phyloP scores from a whole-genome alignment of 2,888 invertebrate genomes.

The Tyria jacobaeae region DNA sequence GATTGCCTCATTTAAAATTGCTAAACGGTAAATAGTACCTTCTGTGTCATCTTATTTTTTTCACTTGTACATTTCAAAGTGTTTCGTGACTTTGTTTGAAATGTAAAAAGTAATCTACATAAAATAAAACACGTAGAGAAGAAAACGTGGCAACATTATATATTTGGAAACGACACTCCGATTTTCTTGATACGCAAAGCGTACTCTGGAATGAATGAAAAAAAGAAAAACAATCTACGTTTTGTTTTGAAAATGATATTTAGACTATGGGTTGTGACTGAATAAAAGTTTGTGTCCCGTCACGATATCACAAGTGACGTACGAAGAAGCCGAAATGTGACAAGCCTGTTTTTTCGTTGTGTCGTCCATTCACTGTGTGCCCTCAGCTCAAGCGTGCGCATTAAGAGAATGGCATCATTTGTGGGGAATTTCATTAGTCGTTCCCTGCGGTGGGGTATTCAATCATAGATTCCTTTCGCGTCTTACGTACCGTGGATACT shows the following conservation, averaged over 20 bases:
- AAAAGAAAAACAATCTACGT: no score
- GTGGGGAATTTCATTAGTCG: slow-evolving; percentile 73
- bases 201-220: slow-evolving; percentile 28
- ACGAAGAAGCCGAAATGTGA: slow-evolving; percentile 33
- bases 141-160: slow-evolving; percentile 47
- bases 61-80: slow-evolving; percentile 33
- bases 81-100: slow-evolving; percentile 45
- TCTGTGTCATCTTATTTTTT: slow-evolving; percentile 13
- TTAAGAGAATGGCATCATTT: slow-evolving; percentile 68
- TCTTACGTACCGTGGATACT: slow-evolving; percentile 61
- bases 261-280: slow-evolving; percentile 35
- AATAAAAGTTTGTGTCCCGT: slow-evolving; percentile 36
- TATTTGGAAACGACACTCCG: slow-evolving; percentile 42
- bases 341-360: slow-evolving; percentile 50
- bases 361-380: slow-evolving; percentile 46
- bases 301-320: slow-evolving; percentile 27
- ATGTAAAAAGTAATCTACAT: slow-evolving; percentile 53
- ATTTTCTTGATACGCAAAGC: slow-evolving; percentile 44
- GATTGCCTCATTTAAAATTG: slow-evolving; percentile 11
- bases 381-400: slow-evolving; percentile 58
- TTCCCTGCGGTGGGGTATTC: slow-evolving; percentile 62
- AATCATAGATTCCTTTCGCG: slow-evolving; percentile 67
- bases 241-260: slow-evolving; percentile 4
- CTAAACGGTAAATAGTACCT: slow-evolving; percentile 12
- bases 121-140: slow-evolving; percentile 43